phyloP scores from a whole-genome alignment of 2,113 vertebrate species.

The Callopanchax toddi region DNA sequence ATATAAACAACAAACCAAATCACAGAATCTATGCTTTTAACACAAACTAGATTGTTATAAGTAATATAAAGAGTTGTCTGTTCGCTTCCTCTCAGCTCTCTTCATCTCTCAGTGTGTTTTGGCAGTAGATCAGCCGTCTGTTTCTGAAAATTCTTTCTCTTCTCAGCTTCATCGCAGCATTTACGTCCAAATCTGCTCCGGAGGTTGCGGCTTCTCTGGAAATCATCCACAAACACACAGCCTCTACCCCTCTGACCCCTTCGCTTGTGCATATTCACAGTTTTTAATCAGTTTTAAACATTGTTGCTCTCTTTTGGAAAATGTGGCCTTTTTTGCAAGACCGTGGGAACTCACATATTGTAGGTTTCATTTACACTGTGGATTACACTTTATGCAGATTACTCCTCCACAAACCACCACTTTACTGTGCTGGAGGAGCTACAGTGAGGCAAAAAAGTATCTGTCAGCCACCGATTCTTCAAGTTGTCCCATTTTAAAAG shows the following conservation, averaged over 20 bases:
- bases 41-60: conserved; percentile 23
- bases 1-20: conserved; percentile 15
- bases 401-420: too few relatives aligned
- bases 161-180: conserved; percentile 7
- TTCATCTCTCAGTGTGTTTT: conserved; percentile 39
- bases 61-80: conserved; percentile 18
- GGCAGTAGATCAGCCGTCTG: conserved; percentile 34
- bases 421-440: too few relatives aligned
- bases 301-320: neutral
- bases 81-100: neutral
- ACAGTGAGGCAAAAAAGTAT: too few relatives aligned
- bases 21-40: conserved; percentile 19
- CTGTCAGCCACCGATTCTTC: too few relatives aligned
- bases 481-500: too few relatives aligned
- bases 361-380: conserved; percentile 1
- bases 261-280: conserved; percentile 19
- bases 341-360: neutral
- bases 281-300: neutral
- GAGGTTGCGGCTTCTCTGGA: conserved; percentile 53
- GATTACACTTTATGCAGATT: too few relatives aligned
- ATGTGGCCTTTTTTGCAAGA: too few relatives aligned
- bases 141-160: conserved; percentile 11
- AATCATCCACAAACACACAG: conserved; percentile 54
- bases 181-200: conserved; percentile 41
- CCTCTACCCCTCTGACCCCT: conserved; percentile 5